Evolutionary conservation across 2,113 vertebrate species (phyloP).

Genomic region (Glaucidium brasilianum): DNA sequence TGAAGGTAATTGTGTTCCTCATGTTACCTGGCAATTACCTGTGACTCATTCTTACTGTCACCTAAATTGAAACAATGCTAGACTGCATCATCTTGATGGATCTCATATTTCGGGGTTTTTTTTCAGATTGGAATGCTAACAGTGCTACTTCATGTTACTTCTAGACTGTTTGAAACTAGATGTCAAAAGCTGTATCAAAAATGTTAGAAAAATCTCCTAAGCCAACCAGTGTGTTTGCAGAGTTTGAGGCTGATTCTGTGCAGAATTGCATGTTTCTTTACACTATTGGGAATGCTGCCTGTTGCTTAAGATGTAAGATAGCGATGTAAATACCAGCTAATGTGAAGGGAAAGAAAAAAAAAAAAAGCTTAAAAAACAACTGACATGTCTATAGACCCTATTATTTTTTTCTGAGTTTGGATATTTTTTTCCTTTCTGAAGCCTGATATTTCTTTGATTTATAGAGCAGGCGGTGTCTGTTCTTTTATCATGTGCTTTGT

Average conservation of each 20-base stretch:
- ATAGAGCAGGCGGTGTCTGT: neutral
- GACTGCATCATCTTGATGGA: neutral
- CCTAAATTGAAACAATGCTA: neutral
- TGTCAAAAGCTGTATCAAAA: neutral
- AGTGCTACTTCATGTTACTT: neutral
- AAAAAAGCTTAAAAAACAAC: neutral
- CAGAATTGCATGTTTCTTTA: neutral
- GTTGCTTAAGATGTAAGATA: neutral
- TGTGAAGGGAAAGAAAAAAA: neutral
- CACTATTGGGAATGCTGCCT: neutral
- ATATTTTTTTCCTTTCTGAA: neutral
- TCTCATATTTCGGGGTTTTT: neutral
- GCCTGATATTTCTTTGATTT: neutral
- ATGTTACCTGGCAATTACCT: constrained; percentile 25
- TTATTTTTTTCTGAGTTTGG: neutral
- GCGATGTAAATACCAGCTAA: neutral
- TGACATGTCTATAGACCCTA: neutral
- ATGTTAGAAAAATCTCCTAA: neutral
- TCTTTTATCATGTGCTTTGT: neutral
- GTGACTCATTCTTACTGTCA: neutral
- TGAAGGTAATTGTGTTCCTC: neutral
- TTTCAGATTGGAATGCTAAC: neutral
- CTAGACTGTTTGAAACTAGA: neutral
- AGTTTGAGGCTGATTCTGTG: neutral
- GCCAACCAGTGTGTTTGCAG: neutral